Evolutionary conservation across 2,888 invertebrate genomes (phyloP).

Genomic region (Heliconius aoede): DNA sequence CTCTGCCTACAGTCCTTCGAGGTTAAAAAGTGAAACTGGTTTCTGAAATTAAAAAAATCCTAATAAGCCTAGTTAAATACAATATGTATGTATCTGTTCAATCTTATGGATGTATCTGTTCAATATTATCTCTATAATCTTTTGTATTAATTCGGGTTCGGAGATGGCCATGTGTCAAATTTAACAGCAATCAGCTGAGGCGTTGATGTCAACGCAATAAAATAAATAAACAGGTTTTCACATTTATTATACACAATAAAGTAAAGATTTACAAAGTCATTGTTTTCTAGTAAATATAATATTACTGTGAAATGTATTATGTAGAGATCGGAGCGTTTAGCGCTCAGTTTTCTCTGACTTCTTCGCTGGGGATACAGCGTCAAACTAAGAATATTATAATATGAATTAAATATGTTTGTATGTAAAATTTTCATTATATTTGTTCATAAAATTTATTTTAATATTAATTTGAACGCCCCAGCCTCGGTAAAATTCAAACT

Average conservation of each 20-base stretch:
- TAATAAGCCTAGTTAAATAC: no score
- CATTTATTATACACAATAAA: neutral
- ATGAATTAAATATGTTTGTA: neutral
- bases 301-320: no score
- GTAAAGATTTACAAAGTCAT: neutral
- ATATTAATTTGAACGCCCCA: neutral
- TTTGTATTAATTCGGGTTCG: neutral
- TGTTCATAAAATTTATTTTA: neutral
- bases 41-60: neutral
- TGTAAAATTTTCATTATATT: neutral
- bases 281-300: neutral
- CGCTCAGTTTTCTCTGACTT: no score
- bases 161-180: slow-evolving; percentile 3
- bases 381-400: neutral
- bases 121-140: neutral
- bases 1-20: no score
- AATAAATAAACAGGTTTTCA: slow-evolving; percentile 21
- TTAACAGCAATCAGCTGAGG: slow-evolving; percentile 11
- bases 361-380: no score
- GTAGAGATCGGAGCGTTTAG: no score
- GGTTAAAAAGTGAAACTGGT: no score
- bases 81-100: no score
- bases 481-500: slow-evolving; percentile 1
- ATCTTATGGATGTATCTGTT: no score
- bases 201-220: slow-evolving; percentile 7